Evolutionary conservation across 2,113 vertebrate species (phyloP).

Genomic region (Corvus cornix): DNA sequence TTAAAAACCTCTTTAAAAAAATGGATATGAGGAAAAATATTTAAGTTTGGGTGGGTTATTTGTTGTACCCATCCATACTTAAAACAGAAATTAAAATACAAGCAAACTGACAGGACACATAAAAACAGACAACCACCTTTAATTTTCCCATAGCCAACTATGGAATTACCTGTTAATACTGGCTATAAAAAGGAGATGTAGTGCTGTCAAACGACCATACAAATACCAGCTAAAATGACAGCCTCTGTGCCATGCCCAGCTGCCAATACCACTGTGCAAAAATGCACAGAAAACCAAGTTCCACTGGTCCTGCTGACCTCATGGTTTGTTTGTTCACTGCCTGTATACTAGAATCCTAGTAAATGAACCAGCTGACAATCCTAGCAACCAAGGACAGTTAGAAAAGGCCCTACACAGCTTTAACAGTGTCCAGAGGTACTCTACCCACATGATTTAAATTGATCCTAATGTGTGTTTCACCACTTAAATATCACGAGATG

Average conservation of each 20-base stretch:
- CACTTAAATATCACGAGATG: not conserved
- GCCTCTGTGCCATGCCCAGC: not conserved
- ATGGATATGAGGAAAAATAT: not conserved
- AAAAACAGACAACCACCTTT: not conserved
- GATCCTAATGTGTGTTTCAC: not conserved
- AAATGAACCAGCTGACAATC: not conserved
- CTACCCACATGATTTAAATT: not conserved
- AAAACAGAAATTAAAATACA: not conserved
- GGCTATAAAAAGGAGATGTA: not conserved
- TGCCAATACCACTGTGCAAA: not conserved
- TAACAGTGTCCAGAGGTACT: not conserved
- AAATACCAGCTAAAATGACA: not conserved
- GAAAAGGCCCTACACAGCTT: not conserved
- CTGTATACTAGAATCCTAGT: not conserved
- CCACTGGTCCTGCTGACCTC: not conserved
- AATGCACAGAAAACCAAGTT: not conserved
- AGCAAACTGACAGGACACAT: not conserved
- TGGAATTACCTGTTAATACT: not conserved
- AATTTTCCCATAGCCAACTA: not conserved
- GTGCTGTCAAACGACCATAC: not conserved
- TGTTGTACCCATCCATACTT: not conserved
- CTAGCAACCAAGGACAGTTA: not conserved
- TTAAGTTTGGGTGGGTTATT: not conserved
- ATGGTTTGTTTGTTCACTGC: not conserved
- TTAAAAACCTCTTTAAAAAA: not conserved